phyloP scores from a whole-genome alignment of 2,113 vertebrate genomes.

The Colistium nudipinnis region DNA sequence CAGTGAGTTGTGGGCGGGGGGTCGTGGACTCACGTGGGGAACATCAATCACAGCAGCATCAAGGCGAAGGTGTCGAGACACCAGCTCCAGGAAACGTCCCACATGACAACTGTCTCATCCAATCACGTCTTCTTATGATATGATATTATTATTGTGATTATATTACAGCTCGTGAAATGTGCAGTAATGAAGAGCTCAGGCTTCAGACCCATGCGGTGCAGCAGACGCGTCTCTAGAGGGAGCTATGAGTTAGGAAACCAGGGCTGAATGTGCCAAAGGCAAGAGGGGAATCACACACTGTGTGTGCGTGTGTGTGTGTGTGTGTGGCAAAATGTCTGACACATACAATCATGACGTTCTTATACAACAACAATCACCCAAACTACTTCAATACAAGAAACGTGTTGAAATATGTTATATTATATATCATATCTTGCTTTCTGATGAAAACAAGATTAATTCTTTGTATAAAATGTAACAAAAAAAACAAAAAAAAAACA shows the following conservation, averaged over 20 bases:
- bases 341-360: too few species aligned
- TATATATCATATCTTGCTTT: too few species aligned
- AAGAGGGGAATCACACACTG: background rate
- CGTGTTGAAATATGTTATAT: too few species aligned
- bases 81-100: conserved; percentile 39
- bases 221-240: conserved; percentile 60
- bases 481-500: too few species aligned
- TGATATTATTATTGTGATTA: too few species aligned
- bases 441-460: too few species aligned
- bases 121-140: conserved; percentile 11
- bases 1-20: conserved; percentile 9
- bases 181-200: conserved; percentile 14
- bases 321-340: too few species aligned
- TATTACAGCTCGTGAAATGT: conserved; percentile 28
- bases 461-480: too few species aligned
- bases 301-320: too few species aligned
- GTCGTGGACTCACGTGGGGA: conserved; percentile 51
- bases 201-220: conserved; percentile 33
- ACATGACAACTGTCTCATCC: conserved; percentile 30
- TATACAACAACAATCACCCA: background rate
- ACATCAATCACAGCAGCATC: conserved; percentile 42
- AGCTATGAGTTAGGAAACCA: conserved; percentile 32
- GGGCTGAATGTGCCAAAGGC: background rate
- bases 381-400: background rate
- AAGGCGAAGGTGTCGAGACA: conserved; percentile 31